These are phyloP conservation scores for Channa maculata DNA, from an alignment of 2,113 vertebrate species.

Conservation along the genomic window DNA sequence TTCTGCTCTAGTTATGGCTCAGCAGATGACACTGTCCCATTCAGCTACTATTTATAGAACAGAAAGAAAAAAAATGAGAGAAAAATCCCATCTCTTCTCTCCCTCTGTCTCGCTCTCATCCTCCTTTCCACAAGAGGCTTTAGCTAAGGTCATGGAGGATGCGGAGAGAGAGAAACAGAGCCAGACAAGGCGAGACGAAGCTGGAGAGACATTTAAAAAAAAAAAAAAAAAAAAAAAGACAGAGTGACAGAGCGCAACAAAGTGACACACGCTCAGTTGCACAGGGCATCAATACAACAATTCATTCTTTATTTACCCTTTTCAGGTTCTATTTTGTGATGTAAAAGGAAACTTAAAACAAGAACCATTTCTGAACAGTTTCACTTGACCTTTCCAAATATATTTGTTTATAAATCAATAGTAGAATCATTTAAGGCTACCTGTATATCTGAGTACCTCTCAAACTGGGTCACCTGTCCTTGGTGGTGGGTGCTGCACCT, in stretches of 20 bases:
- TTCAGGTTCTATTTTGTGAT: constrained; percentile 58
- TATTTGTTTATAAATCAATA: neutral
- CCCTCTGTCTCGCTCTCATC: constrained; percentile 12
- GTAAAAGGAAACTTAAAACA: constrained; percentile 46
- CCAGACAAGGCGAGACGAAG: neutral
- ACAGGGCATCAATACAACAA: constrained; percentile 12
- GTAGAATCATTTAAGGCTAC: too few species aligned
- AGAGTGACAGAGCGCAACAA: constrained; percentile 6
- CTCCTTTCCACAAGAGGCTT: constrained; percentile 30
- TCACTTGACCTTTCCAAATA: constrained; percentile 1
- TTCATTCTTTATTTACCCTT: constrained; percentile 34
- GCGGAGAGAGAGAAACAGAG: neutral
- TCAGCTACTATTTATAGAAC: constrained; percentile 71
- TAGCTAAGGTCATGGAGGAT: constrained; percentile 60
- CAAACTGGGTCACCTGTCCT: neutral
- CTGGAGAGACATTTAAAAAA: too few species aligned
- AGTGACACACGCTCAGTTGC: neutral
- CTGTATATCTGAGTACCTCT: too few species aligned
- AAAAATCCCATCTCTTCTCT: constrained; percentile 63
- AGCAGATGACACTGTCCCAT: constrained; percentile 65
- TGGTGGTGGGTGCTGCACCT: neutral
- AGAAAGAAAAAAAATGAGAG: constrained; percentile 23
- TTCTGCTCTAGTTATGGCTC: constrained; percentile 75
- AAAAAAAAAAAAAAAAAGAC: neutral
- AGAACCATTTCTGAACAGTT: constrained; percentile 4